Evolutionary conservation across 2,888 invertebrate species (phyloP).

Genomic region (Cataglyphis albicans): DNA sequence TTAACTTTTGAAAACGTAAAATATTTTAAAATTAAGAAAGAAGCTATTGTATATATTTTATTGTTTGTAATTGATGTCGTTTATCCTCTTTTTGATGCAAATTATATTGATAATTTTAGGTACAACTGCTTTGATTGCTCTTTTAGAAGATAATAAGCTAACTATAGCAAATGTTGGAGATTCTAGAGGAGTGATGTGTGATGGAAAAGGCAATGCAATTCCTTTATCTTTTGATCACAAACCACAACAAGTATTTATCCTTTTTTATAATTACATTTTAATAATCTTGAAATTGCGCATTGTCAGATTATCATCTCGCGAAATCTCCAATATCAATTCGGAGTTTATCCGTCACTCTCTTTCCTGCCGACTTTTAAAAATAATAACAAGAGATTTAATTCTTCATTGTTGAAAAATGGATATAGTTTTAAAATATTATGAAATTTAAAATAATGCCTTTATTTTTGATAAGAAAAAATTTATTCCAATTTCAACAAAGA

Average conservation of each 20-base stretch:
- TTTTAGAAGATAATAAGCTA: slow-evolving; percentile 93
- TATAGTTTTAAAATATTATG: no score
- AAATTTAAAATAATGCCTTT: no score
- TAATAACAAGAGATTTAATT: no score
- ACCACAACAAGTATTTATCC: slow-evolving; percentile 93
- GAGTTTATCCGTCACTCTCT: no score
- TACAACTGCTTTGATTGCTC: slow-evolving; percentile 96
- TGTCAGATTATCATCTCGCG: no score
- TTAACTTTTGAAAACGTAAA: neutral
- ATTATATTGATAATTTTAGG: slow-evolving; percentile 87
- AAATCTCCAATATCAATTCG: no score
- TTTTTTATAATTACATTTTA: slow-evolving; percentile 9
- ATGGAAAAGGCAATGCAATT: slow-evolving; percentile 94
- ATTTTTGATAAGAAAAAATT: neutral
- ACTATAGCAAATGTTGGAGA: slow-evolving; percentile 99
- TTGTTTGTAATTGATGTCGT: neutral
- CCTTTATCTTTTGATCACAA: slow-evolving; percentile 98
- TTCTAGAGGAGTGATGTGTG: slow-evolving; percentile 98
- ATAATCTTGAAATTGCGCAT: no score
- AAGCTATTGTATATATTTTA: neutral
- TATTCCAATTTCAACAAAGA: neutral
- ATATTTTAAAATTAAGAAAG: slow-evolving; percentile 1
- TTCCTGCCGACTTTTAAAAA: no score
- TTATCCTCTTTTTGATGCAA: neutral
- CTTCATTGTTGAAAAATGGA: no score